Evolutionary conservation across 1,140 invertebrate species (phyloP).

Genomic region (Aphelenchoides fujianensis): DNA sequence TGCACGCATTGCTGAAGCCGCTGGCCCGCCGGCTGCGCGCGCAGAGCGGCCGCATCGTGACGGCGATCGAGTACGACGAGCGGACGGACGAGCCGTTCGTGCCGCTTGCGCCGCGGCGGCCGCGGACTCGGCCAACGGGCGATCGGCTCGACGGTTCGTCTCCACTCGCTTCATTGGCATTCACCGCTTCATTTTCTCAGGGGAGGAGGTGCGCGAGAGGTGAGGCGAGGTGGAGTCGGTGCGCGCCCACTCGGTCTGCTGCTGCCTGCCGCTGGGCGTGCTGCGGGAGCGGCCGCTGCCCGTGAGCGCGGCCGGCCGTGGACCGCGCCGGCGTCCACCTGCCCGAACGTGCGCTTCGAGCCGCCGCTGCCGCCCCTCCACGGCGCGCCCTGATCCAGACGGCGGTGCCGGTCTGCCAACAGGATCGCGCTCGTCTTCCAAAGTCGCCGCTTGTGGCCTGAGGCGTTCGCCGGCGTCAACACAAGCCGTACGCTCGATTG

Average conservation of each 20-base stretch:
- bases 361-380: constrained; percentile 94
- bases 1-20: neutral
- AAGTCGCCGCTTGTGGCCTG: constrained; percentile 94
- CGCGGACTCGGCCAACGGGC: too few relatives aligned
- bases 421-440: constrained; percentile 95
- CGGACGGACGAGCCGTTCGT: neutral
- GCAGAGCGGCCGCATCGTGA: neutral
- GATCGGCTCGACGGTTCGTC: too few relatives aligned
- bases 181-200: too few relatives aligned
- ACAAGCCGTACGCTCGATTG: constrained; percentile 80
- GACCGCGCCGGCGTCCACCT: neutral
- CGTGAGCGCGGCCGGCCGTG: neutral
- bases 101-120: neutral
- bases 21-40: neutral
- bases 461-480: constrained; percentile 92
- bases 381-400: constrained; percentile 83
- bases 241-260: neutral
- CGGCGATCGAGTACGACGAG: neutral
- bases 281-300: neutral
- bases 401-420: constrained; percentile 93
- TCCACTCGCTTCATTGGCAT: too few relatives aligned
- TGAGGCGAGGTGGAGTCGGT: neutral
- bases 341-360: constrained; percentile 77
- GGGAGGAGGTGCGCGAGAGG: neutral
- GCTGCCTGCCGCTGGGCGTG: neutral